Conservation (phyloP, 1,140 invertebrate genomes). For the Plutomurus gul region DNA sequence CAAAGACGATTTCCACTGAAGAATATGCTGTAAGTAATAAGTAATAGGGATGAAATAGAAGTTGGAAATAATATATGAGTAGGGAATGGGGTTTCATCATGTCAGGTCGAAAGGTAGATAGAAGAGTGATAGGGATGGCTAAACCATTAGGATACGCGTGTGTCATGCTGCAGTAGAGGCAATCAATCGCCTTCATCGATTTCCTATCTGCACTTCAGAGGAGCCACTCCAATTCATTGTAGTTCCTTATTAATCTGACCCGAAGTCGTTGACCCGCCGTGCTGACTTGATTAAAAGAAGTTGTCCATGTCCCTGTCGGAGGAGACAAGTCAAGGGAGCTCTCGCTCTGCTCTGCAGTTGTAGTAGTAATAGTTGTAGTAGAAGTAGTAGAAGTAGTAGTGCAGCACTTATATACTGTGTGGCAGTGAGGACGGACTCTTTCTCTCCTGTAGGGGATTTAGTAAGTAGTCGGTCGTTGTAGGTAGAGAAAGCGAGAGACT, state of each 20-base stretch:
- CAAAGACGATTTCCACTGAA: neutral
- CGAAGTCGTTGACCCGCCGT: slow-evolving; percentile 30
- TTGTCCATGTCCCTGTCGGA: slow-evolving; percentile 28
- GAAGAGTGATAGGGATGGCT: slow-evolving; percentile 20
- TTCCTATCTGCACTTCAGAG: slow-evolving; percentile 39
- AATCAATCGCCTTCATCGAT: slow-evolving; percentile 50
- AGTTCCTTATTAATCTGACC: slow-evolving; percentile 47
- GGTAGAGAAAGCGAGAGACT: too few relatives aligned
- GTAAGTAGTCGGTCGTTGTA: too few relatives aligned
- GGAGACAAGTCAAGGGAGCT: neutral
- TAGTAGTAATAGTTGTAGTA: too few relatives aligned
- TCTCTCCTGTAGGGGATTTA: too few relatives aligned
- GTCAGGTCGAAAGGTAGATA: neutral
- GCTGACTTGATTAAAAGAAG: slow-evolving; percentile 45
- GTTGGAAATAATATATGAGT: neutral
- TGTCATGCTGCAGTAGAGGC: slow-evolving; percentile 36
- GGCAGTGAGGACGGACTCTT: too few relatives aligned
- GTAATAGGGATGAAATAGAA: neutral
- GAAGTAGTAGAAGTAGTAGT: too few relatives aligned
- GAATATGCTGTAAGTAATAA: too few relatives aligned
- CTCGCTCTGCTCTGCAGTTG: neutral
- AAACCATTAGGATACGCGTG: slow-evolving; percentile 34
- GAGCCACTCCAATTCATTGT: slow-evolving; percentile 42
- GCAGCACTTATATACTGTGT: too few relatives aligned
- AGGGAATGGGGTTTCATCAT: slow-evolving; percentile 25